Base-by-base conservation (phyloP, 2,797 vertebrate species). In the Synanceia verrucosa region DNA sequence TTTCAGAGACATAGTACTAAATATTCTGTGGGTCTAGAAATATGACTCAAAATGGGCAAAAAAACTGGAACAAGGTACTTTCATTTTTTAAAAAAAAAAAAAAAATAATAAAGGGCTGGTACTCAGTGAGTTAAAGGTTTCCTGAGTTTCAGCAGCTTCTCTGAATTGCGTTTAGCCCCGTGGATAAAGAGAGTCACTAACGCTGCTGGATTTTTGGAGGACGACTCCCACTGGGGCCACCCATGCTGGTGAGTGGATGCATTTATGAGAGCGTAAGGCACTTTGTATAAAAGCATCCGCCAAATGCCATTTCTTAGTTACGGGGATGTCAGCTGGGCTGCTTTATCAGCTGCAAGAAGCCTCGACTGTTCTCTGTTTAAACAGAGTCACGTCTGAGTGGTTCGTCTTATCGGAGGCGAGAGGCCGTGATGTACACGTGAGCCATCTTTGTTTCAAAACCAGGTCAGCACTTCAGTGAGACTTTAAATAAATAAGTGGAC, bases 211-310 rank as follows among this genome's bases (percentile, higher is more conserved):
- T 43, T 19, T 53, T 19, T 4, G 3, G 14, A 39, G 18, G 69
- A 57, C 6, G 64, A 33, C 11, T 69, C 41, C 60, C 67, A n/a
- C 26, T 18, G 47, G 19, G 64, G 55, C 63, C 52, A 7, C 43
- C 34, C 26, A 6, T 51, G 67, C 62, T 68, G 43, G 9, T 33
- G 59, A 68, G 61, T 33, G 66, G 55, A 64, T 61, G 55, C 70
- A 57, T 73, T 72, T 52, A 37, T 23, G 33, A 65, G 56, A 53
- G 55, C 36, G 24, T 28, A 23, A 59, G 36, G 29, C 78, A 64
- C 78, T 73, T 65, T 60, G 62, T 65, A 58, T 66, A 52, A 78
- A 81, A 76, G 65, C 71, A 56, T 79, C 70, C 18, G 37, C 51
- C 55, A 37, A 65, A 75, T 46, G 62, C 10, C n/a, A 41, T 64